Evolutionary conservation across 2,113 vertebrate species (phyloP).

Genomic region (Xiphophorus couchianus): DNA sequence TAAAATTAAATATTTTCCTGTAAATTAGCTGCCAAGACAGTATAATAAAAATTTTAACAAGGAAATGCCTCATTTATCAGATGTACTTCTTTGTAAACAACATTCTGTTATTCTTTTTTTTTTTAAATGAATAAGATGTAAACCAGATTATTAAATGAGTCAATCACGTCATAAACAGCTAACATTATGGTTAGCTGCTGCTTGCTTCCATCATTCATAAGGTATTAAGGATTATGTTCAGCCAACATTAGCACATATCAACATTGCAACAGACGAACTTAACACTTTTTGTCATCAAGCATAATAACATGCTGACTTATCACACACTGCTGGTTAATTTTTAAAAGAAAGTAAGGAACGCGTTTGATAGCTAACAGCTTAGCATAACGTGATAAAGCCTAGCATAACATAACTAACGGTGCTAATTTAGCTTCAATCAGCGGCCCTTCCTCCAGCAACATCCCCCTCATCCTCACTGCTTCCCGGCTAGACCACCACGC

Average conservation of each 20-base stretch:
- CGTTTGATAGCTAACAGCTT: constrained; percentile 30
- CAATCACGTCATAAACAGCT: constrained; percentile 39
- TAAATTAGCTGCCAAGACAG: background rate
- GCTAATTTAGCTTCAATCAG: constrained; percentile 57
- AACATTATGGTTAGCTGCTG: constrained; percentile 43
- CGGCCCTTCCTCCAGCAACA: constrained; percentile 44
- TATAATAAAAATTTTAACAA: background rate
- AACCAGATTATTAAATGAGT: background rate
- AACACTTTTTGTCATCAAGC: background rate
- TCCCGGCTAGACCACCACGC: constrained; percentile 1
- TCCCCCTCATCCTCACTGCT: constrained; percentile 45
- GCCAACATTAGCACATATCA: background rate
- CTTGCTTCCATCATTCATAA: constrained; percentile 39
- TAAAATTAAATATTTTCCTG: background rate
- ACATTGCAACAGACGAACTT: background rate
- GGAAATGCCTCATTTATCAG: too few relatives aligned
- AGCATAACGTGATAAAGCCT: constrained; percentile 39
- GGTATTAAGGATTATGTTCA: constrained; percentile 21
- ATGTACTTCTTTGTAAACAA: background rate
- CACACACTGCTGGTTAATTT: background rate
- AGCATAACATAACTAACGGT: constrained; percentile 48
- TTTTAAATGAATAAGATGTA: background rate
- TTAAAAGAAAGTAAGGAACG: constrained; percentile 7
- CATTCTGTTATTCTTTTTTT: background rate
- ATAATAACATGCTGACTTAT: background rate